A percentile compares a stretch with the other conserved stretches of the same genome.
phyloP scores from a whole-genome alignment of 2,888 invertebrate species.

The Leptinotarsa haldemani region DNA sequence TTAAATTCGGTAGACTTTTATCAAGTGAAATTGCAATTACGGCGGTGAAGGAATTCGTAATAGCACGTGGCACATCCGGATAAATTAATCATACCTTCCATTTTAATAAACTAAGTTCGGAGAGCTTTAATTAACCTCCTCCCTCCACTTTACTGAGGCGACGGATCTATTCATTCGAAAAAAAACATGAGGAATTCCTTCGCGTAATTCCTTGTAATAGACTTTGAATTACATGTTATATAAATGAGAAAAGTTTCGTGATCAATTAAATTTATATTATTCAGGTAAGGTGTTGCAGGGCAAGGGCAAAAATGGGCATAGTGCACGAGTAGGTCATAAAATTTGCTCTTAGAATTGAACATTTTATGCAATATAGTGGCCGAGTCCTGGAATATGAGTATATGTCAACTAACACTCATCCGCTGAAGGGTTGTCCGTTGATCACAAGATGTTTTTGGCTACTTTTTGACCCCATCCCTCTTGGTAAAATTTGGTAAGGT shows the following conservation, averaged over 20 bases:
- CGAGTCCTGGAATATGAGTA: too few species aligned
- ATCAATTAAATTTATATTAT: too few species aligned
- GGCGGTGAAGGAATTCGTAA: conserved; percentile 14
- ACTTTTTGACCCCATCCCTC: too few species aligned
- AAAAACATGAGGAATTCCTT: conserved; percentile 2
- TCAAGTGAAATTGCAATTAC: conserved; percentile 21
- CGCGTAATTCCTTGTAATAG: background rate
- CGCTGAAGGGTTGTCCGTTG: too few species aligned
- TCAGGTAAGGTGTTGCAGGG: too few species aligned
- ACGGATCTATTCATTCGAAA: background rate
- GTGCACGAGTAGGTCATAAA: too few species aligned
- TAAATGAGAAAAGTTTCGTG: conserved; percentile 1
- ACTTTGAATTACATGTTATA: conserved; percentile 1
- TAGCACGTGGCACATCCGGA: conserved; percentile 19
- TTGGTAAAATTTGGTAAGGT: too few species aligned
- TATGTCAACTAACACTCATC: too few species aligned
- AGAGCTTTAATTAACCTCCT: conserved; percentile 16
- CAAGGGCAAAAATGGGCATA: too few species aligned
- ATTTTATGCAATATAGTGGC: too few species aligned
- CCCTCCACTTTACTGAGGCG: background rate
- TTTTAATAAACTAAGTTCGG: conserved; percentile 15
- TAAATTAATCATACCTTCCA: conserved; percentile 20
- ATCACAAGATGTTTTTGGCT: too few species aligned
- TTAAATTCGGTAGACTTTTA: conserved; percentile 14
- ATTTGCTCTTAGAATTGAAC: too few species aligned